Conservation (phyloP, 2,888 invertebrate species). For the Hanleya hanleyi region DNA sequence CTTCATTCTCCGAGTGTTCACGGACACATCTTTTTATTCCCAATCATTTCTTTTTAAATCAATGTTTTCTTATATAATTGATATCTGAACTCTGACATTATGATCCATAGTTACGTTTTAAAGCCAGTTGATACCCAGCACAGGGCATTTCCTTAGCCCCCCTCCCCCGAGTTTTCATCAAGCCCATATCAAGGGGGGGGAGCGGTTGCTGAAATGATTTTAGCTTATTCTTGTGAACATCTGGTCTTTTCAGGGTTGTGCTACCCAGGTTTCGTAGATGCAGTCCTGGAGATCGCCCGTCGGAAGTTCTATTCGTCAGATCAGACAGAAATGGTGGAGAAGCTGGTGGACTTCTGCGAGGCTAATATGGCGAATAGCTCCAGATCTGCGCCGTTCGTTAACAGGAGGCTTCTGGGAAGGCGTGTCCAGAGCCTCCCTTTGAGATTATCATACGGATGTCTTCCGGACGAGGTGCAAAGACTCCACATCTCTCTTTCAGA, state of each 20-base stretch:
- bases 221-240: too few species aligned
- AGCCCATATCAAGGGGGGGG: too few species aligned
- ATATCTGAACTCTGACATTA: too few species aligned
- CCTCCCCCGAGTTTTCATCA: too few species aligned
- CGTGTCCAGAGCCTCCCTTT: background rate
- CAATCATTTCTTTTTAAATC: too few species aligned
- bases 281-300: slow-evolving; percentile 63
- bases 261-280: slow-evolving; percentile 69
- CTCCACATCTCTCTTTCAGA: background rate
- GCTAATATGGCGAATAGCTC: slow-evolving; percentile 34
- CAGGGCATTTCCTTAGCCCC: too few species aligned
- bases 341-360: slow-evolving; percentile 60
- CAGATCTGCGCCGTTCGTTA: background rate
- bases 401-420: background rate
- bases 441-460: background rate
- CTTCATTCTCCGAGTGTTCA: too few species aligned
- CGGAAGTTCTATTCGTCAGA: slow-evolving; percentile 50
- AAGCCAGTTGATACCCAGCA: too few species aligned
- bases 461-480: background rate
- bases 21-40: too few species aligned
- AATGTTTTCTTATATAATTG: too few species aligned
- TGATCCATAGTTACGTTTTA: too few species aligned
- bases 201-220: too few species aligned
- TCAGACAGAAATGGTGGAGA: slow-evolving; percentile 52
- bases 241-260: slow-evolving; percentile 59